phyloP scores from a whole-genome alignment of 2,113 vertebrate species.

The Entosphenus tridentatus region DNA sequence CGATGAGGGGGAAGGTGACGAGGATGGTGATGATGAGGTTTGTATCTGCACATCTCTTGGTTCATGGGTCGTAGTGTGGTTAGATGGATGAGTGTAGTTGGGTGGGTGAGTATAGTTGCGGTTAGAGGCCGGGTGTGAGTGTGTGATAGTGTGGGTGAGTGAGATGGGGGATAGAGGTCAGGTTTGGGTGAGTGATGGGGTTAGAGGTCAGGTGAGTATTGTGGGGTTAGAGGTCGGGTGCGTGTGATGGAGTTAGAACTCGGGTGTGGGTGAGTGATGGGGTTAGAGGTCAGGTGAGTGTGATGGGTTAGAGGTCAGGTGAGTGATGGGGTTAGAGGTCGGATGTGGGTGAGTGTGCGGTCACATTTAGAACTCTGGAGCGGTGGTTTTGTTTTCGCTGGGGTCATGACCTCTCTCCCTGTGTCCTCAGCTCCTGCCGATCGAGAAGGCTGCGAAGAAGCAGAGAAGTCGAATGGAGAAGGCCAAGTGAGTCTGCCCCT shows the following conservation, averaged over 20 bases:
- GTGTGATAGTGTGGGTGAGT: too few species aligned
- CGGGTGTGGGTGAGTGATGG: not conserved
- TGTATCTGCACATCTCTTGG: too few species aligned
- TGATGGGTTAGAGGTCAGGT: not conserved
- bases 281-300: not conserved
- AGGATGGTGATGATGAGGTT: constrained; percentile 23
- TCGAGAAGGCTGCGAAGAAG: constrained; percentile 51
- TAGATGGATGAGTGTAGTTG: too few species aligned
- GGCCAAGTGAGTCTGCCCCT: constrained; percentile 10
- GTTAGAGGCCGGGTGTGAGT: too few species aligned
- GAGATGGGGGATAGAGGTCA: too few species aligned
- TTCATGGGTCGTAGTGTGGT: too few species aligned
- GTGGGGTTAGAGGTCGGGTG: not conserved
- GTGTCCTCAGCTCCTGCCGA: constrained; percentile 48
- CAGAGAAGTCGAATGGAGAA: constrained; percentile 30
- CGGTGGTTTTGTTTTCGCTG: not conserved
- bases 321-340: not conserved
- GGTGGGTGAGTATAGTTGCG: too few species aligned
- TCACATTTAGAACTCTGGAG: constrained; percentile 20
- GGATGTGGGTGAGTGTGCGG: not conserved
- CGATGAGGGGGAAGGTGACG: constrained; percentile 15
- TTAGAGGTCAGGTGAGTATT: constrained; percentile 15
- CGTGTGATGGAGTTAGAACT: not conserved
- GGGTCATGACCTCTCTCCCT: constrained; percentile 10
- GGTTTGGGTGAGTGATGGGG: constrained; percentile 15